Evolutionary conservation across 2,113 vertebrate genomes (phyloP), one percentile per base, ranked within the genome.

Genomic region (Heteronetta atricapilla): DNA sequence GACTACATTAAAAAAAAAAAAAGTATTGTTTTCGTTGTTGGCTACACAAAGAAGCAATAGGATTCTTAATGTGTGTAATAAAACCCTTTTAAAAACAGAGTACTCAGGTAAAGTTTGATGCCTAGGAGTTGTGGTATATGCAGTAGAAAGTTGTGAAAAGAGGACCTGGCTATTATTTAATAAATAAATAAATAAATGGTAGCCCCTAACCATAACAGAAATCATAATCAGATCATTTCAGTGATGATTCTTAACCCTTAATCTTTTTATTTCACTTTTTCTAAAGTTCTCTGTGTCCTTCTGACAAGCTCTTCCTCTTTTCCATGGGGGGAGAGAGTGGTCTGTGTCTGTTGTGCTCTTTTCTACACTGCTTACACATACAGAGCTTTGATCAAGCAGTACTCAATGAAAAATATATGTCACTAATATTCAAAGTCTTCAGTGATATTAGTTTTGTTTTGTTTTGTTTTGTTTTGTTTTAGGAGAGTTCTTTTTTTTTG

Each of bases 311-410:
- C 73, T 89, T 69, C 62, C 7, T 31, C 55, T 50, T 86, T 18
- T 74, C 31, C 29, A 8, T 6, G 15, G 59, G 5, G 25, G 8
- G 17, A 16, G 5, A 15, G 4, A 52, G 12, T 1, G 0, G 16
- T 40, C 13, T 66, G 7, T 53, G 42, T 16, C 29, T 48, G 4
- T 31, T 72, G 31, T 38, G 6, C 5, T 34, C 29, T 82, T 52
- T 86, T 40, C 60, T 53, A 13, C 22, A 58, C 40, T 23, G 46
- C 58, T 52, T 50, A 42, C 44, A 44, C 38, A 38, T 1, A 2
- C 14, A 88, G 28, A 86, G 21, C 2, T 93, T 86, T 69, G 63
- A 33, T 58, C 2, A 1, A 28, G 12, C 23, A 44, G 74, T n/a
- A 62, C 5, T 15, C 21, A 34, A 23, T 26, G 31, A 86, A 93